Evolutionary conservation across 2,113 vertebrate genomes (phyloP), one percentile per base, ranked within the genome.

Genomic region (Speoplatyrhinus poulsoni): DNA sequence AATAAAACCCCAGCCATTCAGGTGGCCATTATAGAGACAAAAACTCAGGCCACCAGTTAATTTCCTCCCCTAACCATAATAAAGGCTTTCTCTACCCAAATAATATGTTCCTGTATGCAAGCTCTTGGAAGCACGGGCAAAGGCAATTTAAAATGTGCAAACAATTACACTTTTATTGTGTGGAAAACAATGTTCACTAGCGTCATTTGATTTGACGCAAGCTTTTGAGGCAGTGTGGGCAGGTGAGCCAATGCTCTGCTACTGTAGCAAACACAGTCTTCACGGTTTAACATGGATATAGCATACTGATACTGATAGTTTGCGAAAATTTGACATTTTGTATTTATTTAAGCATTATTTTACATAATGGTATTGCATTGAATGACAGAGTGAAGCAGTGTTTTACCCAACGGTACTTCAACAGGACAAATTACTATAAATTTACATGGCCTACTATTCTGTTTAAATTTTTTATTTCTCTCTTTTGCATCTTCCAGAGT

Each of bases 401-500:
- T 66, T 32, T 62, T 58, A 9, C 12, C 32, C 32, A 63, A 48
- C 46, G 54, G 48, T 52, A 55, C 7, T 15, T 58, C 17, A 12
- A 2, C 62, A 61, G 17, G 11, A 6, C 60, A 65, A 46, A 17
- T 67, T 32, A 49, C 26, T 19, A 19, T 19, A 19, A 1, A 19
- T 41, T 4, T 41, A 41, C 7, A 41, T 41, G 36, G 36, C 36
- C 36, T 41, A 41, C 36, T 41, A 41, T 41, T 41, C 16, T 7
- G 19, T 56, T 19, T 3, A 3, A 56, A 33, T 19, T 9, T 46
- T 12, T 36, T 17, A 59, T 19, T 65, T 65, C n/a, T 55, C 49
- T 67, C 4, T 75, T 84, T 13, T 87, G 50, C 70, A 58, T 87
- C 47, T 88, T 82, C 47, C 88, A 99, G 98, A 98, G 91, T 82